phyloP scores from a whole-genome alignment of 1,140 invertebrate genomes.

The Drosophila mauritiana region DNA sequence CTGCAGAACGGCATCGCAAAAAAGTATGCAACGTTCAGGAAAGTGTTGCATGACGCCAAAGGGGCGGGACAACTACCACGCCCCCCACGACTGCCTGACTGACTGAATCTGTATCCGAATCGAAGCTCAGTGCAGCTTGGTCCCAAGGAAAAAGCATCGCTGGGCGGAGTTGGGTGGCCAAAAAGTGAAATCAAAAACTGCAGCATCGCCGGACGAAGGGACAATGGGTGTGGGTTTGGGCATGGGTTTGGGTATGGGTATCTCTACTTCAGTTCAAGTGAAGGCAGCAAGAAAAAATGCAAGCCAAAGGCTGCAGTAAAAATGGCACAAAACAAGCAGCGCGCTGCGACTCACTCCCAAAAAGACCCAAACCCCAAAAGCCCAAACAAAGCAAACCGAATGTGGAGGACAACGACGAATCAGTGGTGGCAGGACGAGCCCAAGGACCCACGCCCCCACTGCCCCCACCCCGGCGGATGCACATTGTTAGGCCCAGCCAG shows the following conservation, averaged over 20 bases:
- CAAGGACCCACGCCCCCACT: conserved; percentile 27
- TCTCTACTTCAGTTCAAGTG: conserved; percentile 71
- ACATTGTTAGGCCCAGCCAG: conserved; percentile 76
- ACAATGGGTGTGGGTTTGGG: conserved; percentile 3
- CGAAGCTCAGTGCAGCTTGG: conserved; percentile 64
- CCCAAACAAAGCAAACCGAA: conserved; percentile 56
- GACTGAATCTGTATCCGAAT: conserved; percentile 27
- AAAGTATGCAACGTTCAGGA: conserved; percentile 46
- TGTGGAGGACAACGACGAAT: conserved; percentile 57
- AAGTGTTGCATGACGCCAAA: conserved; percentile 65
- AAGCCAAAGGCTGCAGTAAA: conserved; percentile 82
- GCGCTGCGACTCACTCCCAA: conserved; percentile 17
- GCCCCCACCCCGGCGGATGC: conserved; percentile 48
- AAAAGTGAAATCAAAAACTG: conserved; percentile 83
- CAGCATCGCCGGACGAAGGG: conserved; percentile 40
- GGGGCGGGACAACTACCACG: conserved; percentile 31
- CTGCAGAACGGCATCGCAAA: conserved; percentile 42
- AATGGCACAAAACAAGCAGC: conserved; percentile 74
- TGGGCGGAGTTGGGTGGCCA: conserved; percentile 42
- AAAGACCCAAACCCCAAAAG: conserved; percentile 43
- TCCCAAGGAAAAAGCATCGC: conserved; percentile 20
- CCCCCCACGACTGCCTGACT: background rate
- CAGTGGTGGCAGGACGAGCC: conserved; percentile 46
- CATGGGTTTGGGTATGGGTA: conserved; percentile 14
- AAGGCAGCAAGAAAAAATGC: conserved; percentile 80